A percentile compares a stretch with the other conserved stretches of the same genome.
Conservation (phyloP, 2,888 invertebrate genomes). For the Caenorhabditis sp. region DNA sequence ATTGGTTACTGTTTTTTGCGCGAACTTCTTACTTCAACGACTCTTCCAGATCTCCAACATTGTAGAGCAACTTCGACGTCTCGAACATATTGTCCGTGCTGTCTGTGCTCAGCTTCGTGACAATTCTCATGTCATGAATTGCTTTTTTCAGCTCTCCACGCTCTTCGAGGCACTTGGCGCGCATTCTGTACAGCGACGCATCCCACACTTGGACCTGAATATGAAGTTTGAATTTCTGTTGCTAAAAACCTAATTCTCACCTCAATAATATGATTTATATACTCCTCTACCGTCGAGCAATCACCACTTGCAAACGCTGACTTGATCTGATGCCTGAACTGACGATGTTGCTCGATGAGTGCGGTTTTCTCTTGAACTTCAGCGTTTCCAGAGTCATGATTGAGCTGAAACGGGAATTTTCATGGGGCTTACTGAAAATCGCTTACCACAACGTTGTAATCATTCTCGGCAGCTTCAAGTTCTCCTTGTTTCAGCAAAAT, state of each 20-base stretch:
- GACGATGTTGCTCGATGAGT: constrained; percentile 87
- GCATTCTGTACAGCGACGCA: constrained; percentile 89
- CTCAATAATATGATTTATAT: constrained; percentile 84
- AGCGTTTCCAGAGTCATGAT: constrained; percentile 89
- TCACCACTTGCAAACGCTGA: constrained; percentile 83
- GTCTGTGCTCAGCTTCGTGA: constrained; percentile 93
- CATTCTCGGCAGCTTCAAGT: constrained; percentile 75
- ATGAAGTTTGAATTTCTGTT: not conserved
- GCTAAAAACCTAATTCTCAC: constrained; percentile 53
- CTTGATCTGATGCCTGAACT: constrained; percentile 63
- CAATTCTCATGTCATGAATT: constrained; percentile 82
- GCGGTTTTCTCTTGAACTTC: constrained; percentile 89
- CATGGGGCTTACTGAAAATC: not conserved
- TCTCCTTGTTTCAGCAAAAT: constrained; percentile 91
- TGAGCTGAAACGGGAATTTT: constrained; percentile 85
- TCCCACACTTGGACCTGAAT: constrained; percentile 89
- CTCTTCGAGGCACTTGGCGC: constrained; percentile 91
- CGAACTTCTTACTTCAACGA: constrained; percentile 88
- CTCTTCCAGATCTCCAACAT: constrained; percentile 93
- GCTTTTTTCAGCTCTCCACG: constrained; percentile 89
- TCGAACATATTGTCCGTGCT: constrained; percentile 92
- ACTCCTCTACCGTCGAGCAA: constrained; percentile 87
- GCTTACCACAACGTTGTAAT: constrained; percentile 78
- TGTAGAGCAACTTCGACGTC: constrained; percentile 91
- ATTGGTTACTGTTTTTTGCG: not conserved